Evolutionary conservation across 2,113 vertebrate species (phyloP).

Genomic region (Tinamus guttatus): DNA sequence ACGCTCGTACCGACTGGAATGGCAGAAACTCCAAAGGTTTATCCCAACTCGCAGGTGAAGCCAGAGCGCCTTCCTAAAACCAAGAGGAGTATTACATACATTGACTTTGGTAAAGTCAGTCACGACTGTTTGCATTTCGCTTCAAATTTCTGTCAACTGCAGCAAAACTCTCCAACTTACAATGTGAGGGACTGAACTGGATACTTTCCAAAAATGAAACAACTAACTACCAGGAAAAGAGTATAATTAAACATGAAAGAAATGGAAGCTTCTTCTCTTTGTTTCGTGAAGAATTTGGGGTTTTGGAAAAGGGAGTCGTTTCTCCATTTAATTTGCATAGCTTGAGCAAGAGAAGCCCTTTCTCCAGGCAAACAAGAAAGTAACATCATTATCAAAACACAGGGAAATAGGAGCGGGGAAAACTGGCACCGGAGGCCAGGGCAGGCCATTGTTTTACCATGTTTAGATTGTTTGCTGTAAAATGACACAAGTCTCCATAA

Average conservation of each 20-base stretch:
- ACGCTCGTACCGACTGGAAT: neutral
- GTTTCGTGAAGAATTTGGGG: neutral
- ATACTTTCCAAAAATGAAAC: neutral
- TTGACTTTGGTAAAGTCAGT: neutral
- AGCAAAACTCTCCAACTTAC: neutral
- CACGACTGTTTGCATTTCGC: neutral
- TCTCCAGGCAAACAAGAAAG: neutral
- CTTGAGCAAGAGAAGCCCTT: neutral
- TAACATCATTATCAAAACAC: neutral
- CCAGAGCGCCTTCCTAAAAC: neutral
- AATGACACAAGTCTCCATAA: neutral
- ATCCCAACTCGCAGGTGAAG: neutral
- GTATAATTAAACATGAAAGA: neutral
- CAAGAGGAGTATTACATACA: neutral
- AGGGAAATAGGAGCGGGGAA: neutral
- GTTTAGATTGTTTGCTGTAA: neutral
- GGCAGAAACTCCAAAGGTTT: neutral
- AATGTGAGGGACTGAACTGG: neutral
- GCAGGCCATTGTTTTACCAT: neutral
- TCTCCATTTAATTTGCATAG: no score
- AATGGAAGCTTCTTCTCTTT: neutral
- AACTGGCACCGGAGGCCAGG: fast-evolving
- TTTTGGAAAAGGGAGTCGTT: no score
- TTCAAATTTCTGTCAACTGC: fast-evolving
- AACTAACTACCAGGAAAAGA: neutral